Conservation (phyloP, 2,888 invertebrate genomes). For the Prosopocoilus inquinatus region DNA sequence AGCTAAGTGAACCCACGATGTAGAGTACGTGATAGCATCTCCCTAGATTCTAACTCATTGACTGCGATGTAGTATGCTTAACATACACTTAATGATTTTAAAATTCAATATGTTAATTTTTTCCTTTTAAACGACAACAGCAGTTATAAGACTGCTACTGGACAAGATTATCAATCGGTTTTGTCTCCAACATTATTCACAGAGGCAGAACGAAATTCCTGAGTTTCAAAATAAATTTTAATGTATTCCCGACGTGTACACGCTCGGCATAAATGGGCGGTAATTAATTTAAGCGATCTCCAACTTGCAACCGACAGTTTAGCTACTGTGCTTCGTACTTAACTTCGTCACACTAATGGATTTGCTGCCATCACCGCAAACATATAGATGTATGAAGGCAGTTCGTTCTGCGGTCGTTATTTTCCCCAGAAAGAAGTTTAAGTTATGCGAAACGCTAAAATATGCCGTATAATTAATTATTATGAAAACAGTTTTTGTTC, state of each 20-base stretch:
- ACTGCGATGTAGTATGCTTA: too few relatives aligned
- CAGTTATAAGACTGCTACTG: neutral
- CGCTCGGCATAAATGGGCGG: constrained; percentile 1
- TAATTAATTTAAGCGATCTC: constrained; percentile 12
- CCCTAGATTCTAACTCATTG: too few relatives aligned
- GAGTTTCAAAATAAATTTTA: constrained; percentile 6
- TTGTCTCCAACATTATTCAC: constrained; percentile 6
- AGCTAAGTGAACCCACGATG: too few relatives aligned
- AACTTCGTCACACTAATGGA: constrained; percentile 3
- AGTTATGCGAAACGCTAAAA: too few relatives aligned
- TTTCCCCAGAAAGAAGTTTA: too few relatives aligned
- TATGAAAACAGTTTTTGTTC: too few relatives aligned
- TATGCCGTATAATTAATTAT: too few relatives aligned
- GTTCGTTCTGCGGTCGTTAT: too few relatives aligned
- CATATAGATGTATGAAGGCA: neutral
- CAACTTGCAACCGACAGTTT: neutral
- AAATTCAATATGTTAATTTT: too few relatives aligned
- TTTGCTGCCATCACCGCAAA: neutral
- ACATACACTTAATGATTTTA: too few relatives aligned
- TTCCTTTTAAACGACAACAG: too few relatives aligned
- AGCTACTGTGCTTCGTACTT: constrained; percentile 10
- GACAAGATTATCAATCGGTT: neutral
- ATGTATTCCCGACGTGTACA: constrained; percentile 1
- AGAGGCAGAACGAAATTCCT: constrained; percentile 1
- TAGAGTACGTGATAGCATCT: too few relatives aligned